Evolutionary conservation across 2,113 vertebrate genomes (phyloP).

Genomic region (Pteropus alecto): DNA sequence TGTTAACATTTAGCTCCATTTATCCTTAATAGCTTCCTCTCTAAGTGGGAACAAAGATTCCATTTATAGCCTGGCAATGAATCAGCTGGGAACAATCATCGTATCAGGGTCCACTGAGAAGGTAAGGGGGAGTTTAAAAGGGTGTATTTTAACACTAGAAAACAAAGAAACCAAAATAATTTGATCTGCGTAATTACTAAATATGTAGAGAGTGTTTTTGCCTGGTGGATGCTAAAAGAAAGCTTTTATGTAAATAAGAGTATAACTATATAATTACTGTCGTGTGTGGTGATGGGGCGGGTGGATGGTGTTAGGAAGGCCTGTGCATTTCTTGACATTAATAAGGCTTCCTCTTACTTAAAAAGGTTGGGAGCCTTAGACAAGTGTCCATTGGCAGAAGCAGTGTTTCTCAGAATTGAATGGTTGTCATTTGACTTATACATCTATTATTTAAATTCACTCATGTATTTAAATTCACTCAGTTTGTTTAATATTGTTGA

Average conservation of each 20-base stretch:
- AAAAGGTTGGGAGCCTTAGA: background rate
- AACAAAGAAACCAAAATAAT: background rate
- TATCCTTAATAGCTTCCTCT: slow-evolving; percentile 90
- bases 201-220: background rate
- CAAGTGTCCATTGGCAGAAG: background rate
- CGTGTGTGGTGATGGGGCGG: rapidly evolving
- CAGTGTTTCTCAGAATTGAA: background rate
- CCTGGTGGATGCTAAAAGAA: background rate
- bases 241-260: background rate
- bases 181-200: background rate
- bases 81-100: slow-evolving; percentile 99
- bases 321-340: background rate
- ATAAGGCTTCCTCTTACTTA: background rate
- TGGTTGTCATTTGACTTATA: background rate
- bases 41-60: slow-evolving; percentile 99
- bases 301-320: background rate
- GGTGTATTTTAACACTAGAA: background rate
- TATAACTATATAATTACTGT: background rate
- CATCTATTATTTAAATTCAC: background rate
- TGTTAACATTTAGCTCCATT: slow-evolving; percentile 55
- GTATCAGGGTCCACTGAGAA: slow-evolving; percentile 99
- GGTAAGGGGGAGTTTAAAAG: slow-evolving; percentile 81
- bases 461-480: background rate
- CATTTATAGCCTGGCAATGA: slow-evolving; percentile 99
- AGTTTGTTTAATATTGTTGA: background rate